Evolutionary conservation across 2,113 vertebrate species (phyloP), one percentile per base, ranked within the genome.

Genomic region (Zingel zingel): DNA sequence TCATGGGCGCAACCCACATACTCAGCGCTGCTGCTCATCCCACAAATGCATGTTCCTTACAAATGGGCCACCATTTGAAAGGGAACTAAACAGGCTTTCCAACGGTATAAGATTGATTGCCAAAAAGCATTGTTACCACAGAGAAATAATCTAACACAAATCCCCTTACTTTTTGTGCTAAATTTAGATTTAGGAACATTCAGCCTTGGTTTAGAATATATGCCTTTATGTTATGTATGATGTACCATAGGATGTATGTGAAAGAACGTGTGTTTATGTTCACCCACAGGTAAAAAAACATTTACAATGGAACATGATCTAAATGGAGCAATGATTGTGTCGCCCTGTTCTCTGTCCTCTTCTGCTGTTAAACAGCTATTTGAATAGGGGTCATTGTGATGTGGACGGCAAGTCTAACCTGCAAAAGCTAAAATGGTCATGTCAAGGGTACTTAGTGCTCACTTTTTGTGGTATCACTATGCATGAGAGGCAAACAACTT

Each of bases 401-500:
- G 27, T 69, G 14, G 2, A 3, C 50, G 61, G 1, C 23, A 50
- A 56, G 72, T 43, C 30, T 47, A 19, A 67, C 56, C 39, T 27
- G 4, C 74, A 73, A 75, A 78, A 71, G 79, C 14, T 70, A 15
- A 74, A 86, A 61, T 63, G 21, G 47, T 72, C 61, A 58, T 66
- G 82, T 88, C 88, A 83, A 87, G 74, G 74, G 65, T 85, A 82
- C 56, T 82, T 85, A 83, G 50, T 63, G 57, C 14, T 56, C 50
- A 57, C 59, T 85, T 76, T 71, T 68, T 65, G 33, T 58, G 39
- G 15, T 76, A 73, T 84, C 19, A 25, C 54, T 82, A 86, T 86
- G 76, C 77, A 92, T 66, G 58, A 82, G 80, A 89, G 79, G 77
- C 75, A 82, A 85, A 87, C 59, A 81, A 80, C 75, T 82, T 82